Evolutionary conservation across 2,797 vertebrate species (phyloP), one percentile per base, ranked within the genome.

Genomic region (Tapirus indicus): DNA sequence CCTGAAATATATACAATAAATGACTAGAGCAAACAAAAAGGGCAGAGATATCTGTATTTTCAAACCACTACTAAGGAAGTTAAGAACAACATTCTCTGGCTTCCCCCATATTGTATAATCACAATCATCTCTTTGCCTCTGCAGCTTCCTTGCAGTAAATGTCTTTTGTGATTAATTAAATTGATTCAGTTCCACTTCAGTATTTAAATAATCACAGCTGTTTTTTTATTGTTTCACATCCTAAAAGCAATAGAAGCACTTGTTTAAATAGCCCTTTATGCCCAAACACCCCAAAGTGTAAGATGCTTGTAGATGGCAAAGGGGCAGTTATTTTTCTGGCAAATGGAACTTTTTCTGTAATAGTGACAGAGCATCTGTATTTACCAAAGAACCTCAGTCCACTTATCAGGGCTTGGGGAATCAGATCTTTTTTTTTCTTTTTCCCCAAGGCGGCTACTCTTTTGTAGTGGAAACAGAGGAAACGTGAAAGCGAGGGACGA

Each of bases 81-180:
- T 58, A 52, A 69, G 41, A 66, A 1, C 29, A 29, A 12, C 2
- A 7, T 17, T 75, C 29, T 79, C 64, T 66, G 56, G 29, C 25
- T 92, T 47, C 16, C 38, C 29, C 11, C 23, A 1, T 56, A 68
- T 69, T 75, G 49, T 58, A 29, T 56, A 29, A 64, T 69, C 69
- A 56, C 62, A 12, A 10, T 18, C 29, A 7, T 27, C 41, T 82
- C 49, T 84, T 29, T 6, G 38, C 49, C 58, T 88, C 44, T 93
- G 83, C 14, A 23, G 80, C n/a, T 69, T 58, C 14, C 77, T 69
- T 27, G 71, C 82, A 56, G 68, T 52, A n/a, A 87, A 90, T 62
- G 29, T 89, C 92, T 90, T 97, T 89, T 66, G 78, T 95, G 90
- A 97, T 96, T 79, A 90, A 95, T 95, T 82, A 95, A 88, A 80